phyloP scores from a whole-genome alignment of 1,140 invertebrate species.

The Diorhabda elongata region DNA sequence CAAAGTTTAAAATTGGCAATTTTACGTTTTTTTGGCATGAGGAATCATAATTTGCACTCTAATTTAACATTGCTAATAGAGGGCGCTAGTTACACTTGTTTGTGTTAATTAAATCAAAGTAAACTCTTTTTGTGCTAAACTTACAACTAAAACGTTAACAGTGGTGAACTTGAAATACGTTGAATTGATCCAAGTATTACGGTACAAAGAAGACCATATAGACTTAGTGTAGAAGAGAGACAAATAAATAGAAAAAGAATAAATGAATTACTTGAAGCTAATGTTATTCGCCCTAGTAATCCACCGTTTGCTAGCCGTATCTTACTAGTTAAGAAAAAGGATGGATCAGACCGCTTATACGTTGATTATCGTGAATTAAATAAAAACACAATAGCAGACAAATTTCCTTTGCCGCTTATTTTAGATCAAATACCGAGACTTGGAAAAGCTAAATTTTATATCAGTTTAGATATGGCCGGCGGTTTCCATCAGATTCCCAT shows the following conservation, averaged over 20 bases:
- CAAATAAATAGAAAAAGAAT: background rate
- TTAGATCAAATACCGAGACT: too few species aligned
- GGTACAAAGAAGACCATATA: background rate
- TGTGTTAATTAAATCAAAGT: too few species aligned
- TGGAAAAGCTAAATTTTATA: too few species aligned
- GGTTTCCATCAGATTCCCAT: too few species aligned
- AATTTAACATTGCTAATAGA: too few species aligned
- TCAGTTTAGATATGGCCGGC: too few species aligned
- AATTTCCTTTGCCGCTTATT: background rate
- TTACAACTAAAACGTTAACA: too few species aligned
- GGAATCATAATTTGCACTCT: too few species aligned
- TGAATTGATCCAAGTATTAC: background rate
- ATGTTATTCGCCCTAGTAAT: background rate
- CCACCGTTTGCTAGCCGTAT: background rate
- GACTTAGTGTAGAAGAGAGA: background rate
- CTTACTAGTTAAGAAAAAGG: background rate
- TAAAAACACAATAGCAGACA: background rate
- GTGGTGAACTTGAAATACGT: background rate
- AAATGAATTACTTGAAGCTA: background rate
- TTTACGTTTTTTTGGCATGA: too few species aligned
- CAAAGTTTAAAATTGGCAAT: too few species aligned
- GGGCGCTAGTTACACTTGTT: too few species aligned
- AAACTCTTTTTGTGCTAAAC: too few species aligned
- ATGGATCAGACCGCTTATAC: background rate
- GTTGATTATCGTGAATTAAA: background rate